A percentile compares a stretch with the other conserved stretches of the same genome.
Evolutionary conservation across 2,888 invertebrate genomes (phyloP).

Genomic region (Pristionchus arcanus): DNA sequence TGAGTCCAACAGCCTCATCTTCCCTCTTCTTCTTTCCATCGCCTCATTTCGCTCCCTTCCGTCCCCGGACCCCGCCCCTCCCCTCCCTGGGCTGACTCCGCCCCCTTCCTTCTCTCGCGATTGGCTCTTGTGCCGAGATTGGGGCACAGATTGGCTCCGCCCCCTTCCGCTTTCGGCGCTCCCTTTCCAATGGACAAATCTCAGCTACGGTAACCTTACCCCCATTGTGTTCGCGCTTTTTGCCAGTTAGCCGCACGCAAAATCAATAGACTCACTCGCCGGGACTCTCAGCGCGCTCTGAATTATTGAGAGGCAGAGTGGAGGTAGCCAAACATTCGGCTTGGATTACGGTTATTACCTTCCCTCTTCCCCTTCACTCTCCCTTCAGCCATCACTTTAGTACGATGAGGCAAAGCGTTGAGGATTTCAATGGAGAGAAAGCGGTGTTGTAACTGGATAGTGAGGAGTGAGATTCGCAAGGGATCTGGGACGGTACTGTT

Average conservation of each 20-base stretch:
- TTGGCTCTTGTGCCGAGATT: slow-evolving; percentile 24
- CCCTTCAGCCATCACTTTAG: background rate
- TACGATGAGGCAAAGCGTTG: background rate
- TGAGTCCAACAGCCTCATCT: background rate
- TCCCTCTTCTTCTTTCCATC: background rate
- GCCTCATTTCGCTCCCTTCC: background rate
- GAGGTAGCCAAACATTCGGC: background rate
- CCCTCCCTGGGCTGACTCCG: background rate
- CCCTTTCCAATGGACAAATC: background rate
- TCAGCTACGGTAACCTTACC: slow-evolving; percentile 42
- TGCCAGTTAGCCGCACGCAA: background rate
- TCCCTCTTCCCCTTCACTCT: background rate
- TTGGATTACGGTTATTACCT: slow-evolving; percentile 40
- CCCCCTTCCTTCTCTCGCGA: slow-evolving; percentile 35
- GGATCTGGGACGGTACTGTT: background rate
- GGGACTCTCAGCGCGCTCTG: background rate
- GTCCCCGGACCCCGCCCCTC: background rate
- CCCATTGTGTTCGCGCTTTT: background rate
- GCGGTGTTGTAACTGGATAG: background rate
- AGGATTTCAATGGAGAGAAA: background rate
- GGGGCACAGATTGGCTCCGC: background rate
- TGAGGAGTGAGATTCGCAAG: background rate
- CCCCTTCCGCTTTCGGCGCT: background rate
- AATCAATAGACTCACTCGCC: background rate
- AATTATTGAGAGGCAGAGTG: slow-evolving; percentile 14